Evolutionary conservation across 2,888 invertebrate species (phyloP).

Genomic region (Toxonevra muliebris): DNA sequence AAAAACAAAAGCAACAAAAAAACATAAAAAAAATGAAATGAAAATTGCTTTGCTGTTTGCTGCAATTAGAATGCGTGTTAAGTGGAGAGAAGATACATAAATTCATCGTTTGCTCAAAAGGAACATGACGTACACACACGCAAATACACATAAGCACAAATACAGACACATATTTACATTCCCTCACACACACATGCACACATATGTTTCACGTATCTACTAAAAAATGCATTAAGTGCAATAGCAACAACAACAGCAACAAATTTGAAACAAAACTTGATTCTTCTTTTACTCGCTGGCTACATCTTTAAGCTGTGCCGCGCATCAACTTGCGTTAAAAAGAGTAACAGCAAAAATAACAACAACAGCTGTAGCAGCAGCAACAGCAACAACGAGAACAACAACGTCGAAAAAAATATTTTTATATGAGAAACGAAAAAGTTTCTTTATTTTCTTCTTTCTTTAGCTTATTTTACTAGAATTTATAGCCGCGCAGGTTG

Average conservation of each 20-base stretch:
- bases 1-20: slow-evolving; percentile 27
- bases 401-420: slow-evolving; percentile 14
- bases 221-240: slow-evolving; percentile 61
- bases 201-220: slow-evolving; percentile 34
- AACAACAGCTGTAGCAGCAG: slow-evolving; percentile 3
- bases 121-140: slow-evolving; percentile 16
- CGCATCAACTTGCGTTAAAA: background rate
- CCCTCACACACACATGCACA: slow-evolving; percentile 4
- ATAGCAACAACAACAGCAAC: slow-evolving; percentile 43
- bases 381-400: slow-evolving; percentile 6
- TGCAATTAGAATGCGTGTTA: slow-evolving; percentile 64
- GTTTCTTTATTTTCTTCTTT: no score
- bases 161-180: background rate
- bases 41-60: slow-evolving; percentile 46
- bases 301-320: background rate
- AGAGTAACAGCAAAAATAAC: background rate
- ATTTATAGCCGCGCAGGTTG: no score
- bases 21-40: slow-evolving; percentile 23
- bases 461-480: no score
- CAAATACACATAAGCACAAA: slow-evolving; percentile 14
- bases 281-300: slow-evolving; percentile 11
- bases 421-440: no score
- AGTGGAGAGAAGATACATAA: slow-evolving; percentile 44
- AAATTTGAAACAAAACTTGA: slow-evolving; percentile 43
- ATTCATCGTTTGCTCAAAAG: slow-evolving; percentile 25